Percentiles rank a stretch among this genome's conserved stretches.
These are phyloP conservation scores for Himalopsyche japonica DNA, from an alignment of 2,888 invertebrate species.

Conservation along the genomic window DNA sequence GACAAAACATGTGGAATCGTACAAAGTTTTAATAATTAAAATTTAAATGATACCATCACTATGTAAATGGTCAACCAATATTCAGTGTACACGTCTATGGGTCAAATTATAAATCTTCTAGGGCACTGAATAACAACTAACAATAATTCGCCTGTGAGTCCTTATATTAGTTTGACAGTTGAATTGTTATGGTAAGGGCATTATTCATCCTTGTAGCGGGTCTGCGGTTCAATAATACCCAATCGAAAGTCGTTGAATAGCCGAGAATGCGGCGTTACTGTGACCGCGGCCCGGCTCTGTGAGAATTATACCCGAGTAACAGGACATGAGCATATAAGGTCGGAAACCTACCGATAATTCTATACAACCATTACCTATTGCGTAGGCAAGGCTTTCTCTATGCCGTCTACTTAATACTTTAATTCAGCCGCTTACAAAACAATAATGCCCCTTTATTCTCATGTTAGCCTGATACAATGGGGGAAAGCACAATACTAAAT, in stretches of 20 bases:
- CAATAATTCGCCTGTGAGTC: not conserved
- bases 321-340: not conserved
- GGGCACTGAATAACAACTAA: not conserved
- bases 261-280: not conserved
- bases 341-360: not conserved
- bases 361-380: not conserved
- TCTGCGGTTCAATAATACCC: not conserved
- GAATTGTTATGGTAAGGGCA: not conserved
- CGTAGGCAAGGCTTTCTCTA: not conserved
- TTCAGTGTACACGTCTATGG: too few relatives aligned
- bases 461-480: not conserved
- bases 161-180: not conserved
- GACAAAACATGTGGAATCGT: too few relatives aligned
- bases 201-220: not conserved
- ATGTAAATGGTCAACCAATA: too few relatives aligned
- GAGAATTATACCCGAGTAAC: not conserved
- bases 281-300: not conserved
- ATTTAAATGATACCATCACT: too few relatives aligned
- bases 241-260: not conserved
- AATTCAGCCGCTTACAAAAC: not conserved
- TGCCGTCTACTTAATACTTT: not conserved
- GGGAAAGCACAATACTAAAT: not conserved
- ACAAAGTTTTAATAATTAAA: too few relatives aligned
- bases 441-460: not conserved
- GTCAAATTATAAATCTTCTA: not conserved